Base-by-base conservation (phyloP, 1,140 invertebrate genomes). In the Maconellicoccus hirsutus region DNA sequence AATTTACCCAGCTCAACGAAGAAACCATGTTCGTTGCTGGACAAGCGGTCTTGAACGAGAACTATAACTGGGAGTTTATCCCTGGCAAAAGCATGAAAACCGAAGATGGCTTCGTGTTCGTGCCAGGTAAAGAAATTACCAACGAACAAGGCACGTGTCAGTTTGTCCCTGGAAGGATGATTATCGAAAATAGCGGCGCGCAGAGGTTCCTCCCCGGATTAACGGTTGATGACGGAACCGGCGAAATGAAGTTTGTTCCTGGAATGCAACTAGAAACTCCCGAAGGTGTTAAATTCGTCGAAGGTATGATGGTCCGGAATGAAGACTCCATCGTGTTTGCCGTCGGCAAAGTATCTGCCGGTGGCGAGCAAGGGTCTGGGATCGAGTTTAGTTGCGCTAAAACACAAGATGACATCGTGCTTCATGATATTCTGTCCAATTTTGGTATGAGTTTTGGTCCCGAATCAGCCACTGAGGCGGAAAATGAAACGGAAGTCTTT, bases 41-140 rank as follows among this genome's bases (percentile, higher is more conserved):
- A 4, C 82, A 83, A 72, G 81, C 79, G 0, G 70, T 82, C 14
- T 69, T 73, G 3, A 79, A 79, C 0, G 75, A 75, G 70, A 73
- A 77, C 59, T 79, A 78, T 0, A 70, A 72, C 16, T 75, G 79
- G 59, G 72, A 77, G 66, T 83, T 83, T 72, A 73, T 82, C 42
- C 84, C 88, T 12, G 89, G 88, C 1, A 87, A 90, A 81, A 84
- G 84, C n/a, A 79, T 89, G n/a, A 76, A 83, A 38, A 84, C 85
- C 1, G 78, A 82, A 6, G 82, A 86, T 21, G 83, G 85, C 23
- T 74, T 78, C 0, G 79, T 80, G 74, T 87, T 87, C 75, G 79
- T 86, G 74, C 84, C 85, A 0, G 85, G 85, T 10, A 83, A 86
- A 73, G 83, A 82, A 0, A 78, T 84, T 0, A 82, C 82, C 1